Evolutionary conservation across 2,888 invertebrate species (phyloP), one percentile per base, ranked within the genome.

Genomic region (Drosophila anomelani): DNA sequence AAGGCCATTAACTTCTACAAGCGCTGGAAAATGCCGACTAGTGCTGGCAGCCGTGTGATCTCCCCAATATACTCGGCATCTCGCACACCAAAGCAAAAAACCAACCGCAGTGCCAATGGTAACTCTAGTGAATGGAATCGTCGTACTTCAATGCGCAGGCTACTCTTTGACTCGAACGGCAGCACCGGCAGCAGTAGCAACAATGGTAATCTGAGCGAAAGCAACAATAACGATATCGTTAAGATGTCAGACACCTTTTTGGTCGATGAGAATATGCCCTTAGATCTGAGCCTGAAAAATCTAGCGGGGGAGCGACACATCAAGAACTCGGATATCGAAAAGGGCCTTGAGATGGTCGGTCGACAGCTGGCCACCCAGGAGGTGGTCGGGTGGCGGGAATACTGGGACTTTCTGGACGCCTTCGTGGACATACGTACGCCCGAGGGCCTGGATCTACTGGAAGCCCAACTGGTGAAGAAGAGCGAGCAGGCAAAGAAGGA

Each of bases 361-460:
- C 94, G 96, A 93, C 95, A 92, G 60, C 61, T 92, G 75, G 97
- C 97, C 0, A 94, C 94, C 75, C 94, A 96, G 91, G 94, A 95
- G 91, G 94, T 95, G 60, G 94, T 97, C 0, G 94, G 95, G 12
- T 98, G 98, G 98, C 95, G 95, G 73, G 98, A 99, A 90, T 97
- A 97, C 92, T 99, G 98, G 98, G 95, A 96, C 8, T 98, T 98
- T 91, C 93, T 98, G 15, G 95, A 96, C 80, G 94, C 94, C 2
- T 98, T 96, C 91, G 94, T 96, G 0, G 96, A 99, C 92, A 93
- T 99, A 8, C 93, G 95, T 0, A 94, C 96, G 0, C 90, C 93
- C 0, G 95, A 96, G 62, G 98, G 98, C 0, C 93, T 98, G 10
- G 87, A 92, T 0, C 93, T 95, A 46, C 92, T 99, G 12, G 98